A percentile compares a stretch with the other conserved stretches of the same genome.
Evolutionary conservation across 2,113 vertebrate species (phyloP).

Genomic region (Anolis carolinensis): DNA sequence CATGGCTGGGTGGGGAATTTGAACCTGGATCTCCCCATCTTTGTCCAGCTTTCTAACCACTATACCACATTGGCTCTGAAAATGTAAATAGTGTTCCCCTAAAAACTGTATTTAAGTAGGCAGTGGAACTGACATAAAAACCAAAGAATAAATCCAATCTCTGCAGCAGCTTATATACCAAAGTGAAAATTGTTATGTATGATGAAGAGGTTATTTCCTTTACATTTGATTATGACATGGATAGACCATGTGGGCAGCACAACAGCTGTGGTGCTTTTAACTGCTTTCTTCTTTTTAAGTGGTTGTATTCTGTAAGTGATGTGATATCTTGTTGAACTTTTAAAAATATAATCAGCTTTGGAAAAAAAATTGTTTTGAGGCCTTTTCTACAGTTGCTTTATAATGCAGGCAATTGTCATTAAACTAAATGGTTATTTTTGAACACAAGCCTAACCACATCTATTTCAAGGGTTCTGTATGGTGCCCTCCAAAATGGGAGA

Average conservation of each 20-base stretch:
- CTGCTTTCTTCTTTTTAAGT: conserved; percentile 31
- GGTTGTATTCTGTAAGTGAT: conserved; percentile 27
- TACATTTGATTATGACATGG: conserved; percentile 27
- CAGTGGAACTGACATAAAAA: conserved; percentile 1
- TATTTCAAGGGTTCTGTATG: conserved; percentile 9
- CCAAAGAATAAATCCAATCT: conserved; percentile 6
- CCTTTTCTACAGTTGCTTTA: conserved; percentile 15
- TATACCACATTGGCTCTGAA: not conserved
- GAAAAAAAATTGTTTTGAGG: conserved; percentile 7
- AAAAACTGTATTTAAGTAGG: not conserved
- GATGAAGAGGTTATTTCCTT: conserved; percentile 31
- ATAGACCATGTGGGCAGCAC: conserved; percentile 5
- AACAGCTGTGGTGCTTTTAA: conserved; percentile 33
- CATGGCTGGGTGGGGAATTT: not conserved
- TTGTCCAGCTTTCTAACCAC: not conserved
- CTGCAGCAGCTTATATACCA: not conserved
- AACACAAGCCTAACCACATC: conserved; percentile 38
- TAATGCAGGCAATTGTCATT: conserved; percentile 21
- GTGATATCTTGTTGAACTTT: conserved; percentile 29
- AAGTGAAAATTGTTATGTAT: conserved; percentile 11
- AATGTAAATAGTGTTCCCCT: not conserved
- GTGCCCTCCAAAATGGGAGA: conserved; percentile 16
- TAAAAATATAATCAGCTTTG: conserved; percentile 8
- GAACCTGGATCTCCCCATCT: not conserved
- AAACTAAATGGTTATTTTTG: conserved; percentile 40